Base-by-base conservation (phyloP, 2,888 invertebrate species). In the Nephrotoma appendiculata region DNA sequence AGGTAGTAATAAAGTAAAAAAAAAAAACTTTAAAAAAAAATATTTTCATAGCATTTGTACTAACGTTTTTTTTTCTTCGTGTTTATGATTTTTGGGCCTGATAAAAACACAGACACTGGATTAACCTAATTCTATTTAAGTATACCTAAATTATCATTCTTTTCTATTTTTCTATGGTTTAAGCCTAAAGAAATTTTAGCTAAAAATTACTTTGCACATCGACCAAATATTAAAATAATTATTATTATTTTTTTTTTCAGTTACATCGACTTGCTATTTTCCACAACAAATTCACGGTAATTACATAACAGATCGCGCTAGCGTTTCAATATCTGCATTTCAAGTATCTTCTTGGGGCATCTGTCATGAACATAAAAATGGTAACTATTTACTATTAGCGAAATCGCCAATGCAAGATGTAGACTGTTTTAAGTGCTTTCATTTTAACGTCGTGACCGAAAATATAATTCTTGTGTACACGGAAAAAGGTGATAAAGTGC, bases 401-500 rank as follows among this genome's bases (percentile, higher is more conserved):
- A 71, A 71, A 31, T 71, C 71, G 3, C 71, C 71, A 31, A 31
- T 71, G 71, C 71, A 71, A 71, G 71, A 71, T 31, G 1, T 9
- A 31, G 71, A 71, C 9, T 71, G 71, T 71, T 71, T 71, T 31
- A 71, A 71, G 9, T 71, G 71, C 71, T 71, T 11, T 71, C 71
- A 71, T 31, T 71, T 71, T 31, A 71, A 71, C 2, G 71, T 71
- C 2, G 71, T 71, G 5, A 71, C 71, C n/a, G 71, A 71, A 71
- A 71, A 71, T 31, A 71, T 71, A 71, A 71, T 71, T 71, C 71
- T 71, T 6, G 71, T 71, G 1, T 71, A 71, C 31, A 71, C 71
- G 9, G 71, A 71, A 31, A 71, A 31, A 71, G 71, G 71, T 71
- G 31, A 71, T 71, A 19, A 31, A 31, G 71, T 9, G 93, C 71